phyloP scores from a whole-genome alignment of 2,888 invertebrate species.

The Craniophora ligustri region DNA sequence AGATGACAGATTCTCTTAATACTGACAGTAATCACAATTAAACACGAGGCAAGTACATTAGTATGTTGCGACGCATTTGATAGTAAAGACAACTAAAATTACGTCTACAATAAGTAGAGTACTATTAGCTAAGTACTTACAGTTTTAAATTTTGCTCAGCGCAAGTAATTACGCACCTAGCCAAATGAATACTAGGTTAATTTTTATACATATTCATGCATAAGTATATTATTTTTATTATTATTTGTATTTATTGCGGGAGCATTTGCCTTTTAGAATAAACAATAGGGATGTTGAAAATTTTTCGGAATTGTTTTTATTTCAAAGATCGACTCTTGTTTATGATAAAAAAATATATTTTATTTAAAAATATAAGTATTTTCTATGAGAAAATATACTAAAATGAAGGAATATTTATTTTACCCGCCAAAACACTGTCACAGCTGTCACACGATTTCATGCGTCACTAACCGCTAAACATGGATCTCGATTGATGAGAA shows the following conservation, averaged over 20 bases:
- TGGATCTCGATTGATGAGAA: too few relatives aligned
- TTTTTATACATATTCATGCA: slow-evolving; percentile 67
- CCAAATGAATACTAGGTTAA: slow-evolving; percentile 83
- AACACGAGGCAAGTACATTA: slow-evolving; percentile 32
- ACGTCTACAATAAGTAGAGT: slow-evolving; percentile 46
- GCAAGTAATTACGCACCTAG: slow-evolving; percentile 85
- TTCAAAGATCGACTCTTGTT: too few relatives aligned
- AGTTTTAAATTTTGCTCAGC: slow-evolving; percentile 84
- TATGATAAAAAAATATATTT: too few relatives aligned
- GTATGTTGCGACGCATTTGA: slow-evolving; percentile 27
- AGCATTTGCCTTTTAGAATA: slow-evolving; percentile 37
- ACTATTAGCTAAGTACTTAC: slow-evolving; percentile 77
- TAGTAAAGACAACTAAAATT: slow-evolving; percentile 16
- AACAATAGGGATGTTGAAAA: too few relatives aligned
- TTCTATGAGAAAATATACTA: too few relatives aligned
- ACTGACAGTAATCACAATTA: slow-evolving; percentile 16
- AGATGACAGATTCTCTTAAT: slow-evolving; percentile 10
- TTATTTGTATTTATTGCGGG: slow-evolving; percentile 40
- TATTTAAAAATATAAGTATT: too few relatives aligned
- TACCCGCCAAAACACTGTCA: too few relatives aligned
- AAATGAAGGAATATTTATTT: too few relatives aligned
- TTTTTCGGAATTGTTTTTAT: too few relatives aligned
- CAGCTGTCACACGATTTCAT: too few relatives aligned
- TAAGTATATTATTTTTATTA: slow-evolving; percentile 39
- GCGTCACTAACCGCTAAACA: too few relatives aligned